Percentiles rank a stretch among this genome's conserved stretches.
These are phyloP conservation scores for Thripadectes ignobilis DNA, from an alignment of 2,797 vertebrate species.

Conservation along the genomic window DNA sequence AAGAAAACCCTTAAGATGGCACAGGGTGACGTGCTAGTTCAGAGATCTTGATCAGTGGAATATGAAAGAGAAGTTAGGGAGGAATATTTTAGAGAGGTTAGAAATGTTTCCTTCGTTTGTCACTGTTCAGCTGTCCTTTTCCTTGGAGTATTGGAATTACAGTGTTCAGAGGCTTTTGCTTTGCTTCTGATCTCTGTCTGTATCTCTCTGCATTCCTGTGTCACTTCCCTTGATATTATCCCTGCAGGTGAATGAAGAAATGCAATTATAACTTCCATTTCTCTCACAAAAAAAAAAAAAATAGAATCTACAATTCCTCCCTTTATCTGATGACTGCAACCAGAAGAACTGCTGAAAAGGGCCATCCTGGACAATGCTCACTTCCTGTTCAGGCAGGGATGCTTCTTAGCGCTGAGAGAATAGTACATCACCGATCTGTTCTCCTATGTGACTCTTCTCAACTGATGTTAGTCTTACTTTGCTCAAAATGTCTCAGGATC, in stretches of 20 bases:
- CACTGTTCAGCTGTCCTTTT: background rate
- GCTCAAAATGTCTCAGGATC: background rate
- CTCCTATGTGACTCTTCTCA: background rate
- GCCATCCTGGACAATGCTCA: background rate
- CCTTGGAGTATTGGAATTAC: background rate
- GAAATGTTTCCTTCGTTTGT: background rate
- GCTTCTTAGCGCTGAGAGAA: background rate
- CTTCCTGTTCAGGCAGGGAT: background rate
- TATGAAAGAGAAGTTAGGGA: background rate
- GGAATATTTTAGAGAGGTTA: background rate
- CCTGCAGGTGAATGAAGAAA: background rate
- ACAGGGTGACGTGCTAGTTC: background rate
- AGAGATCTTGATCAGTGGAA: background rate
- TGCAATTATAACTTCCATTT: background rate
- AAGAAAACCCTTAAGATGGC: background rate
- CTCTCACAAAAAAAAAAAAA: background rate
- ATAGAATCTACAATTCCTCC: background rate
- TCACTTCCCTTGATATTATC: background rate
- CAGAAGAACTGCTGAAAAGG: background rate
- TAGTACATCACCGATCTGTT: background rate
- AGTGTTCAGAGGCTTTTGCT: background rate
- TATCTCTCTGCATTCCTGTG: background rate
- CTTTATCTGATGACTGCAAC: background rate
- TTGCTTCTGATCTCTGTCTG: background rate
- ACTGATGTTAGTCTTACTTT: background rate